Conservation (phyloP, 1,140 invertebrate species). For the Microplitis demolitor region DNA sequence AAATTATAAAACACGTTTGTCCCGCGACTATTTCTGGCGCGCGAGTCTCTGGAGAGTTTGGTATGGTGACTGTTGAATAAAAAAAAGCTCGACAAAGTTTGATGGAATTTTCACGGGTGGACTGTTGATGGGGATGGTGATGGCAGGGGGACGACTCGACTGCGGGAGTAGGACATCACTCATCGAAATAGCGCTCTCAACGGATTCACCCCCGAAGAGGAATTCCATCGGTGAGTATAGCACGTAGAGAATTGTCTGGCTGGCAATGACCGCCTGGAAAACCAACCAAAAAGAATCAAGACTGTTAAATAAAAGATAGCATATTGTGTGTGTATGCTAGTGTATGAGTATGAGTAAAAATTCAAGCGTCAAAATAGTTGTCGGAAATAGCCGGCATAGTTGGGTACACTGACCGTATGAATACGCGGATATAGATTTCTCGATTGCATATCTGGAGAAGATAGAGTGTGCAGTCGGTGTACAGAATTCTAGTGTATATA, state of each 20-base stretch:
- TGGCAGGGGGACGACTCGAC: no score
- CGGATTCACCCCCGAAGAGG: neutral
- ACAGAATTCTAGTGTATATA: neutral
- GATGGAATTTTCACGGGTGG: slow-evolving; percentile 21
- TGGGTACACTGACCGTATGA: neutral
- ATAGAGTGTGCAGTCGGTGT: no score
- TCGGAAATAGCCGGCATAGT: neutral
- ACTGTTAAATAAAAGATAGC: neutral
- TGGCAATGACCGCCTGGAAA: neutral
- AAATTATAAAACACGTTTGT: no score
- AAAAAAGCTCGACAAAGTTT: slow-evolving; percentile 22
- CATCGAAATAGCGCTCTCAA: slow-evolving; percentile 23
- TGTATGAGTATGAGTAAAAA: neutral
- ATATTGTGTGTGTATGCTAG: no score
- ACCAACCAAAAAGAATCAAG: neutral
- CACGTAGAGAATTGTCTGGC: neutral
- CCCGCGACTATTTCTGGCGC: no score
- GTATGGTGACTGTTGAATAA: neutral
- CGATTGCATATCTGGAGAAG: no score
- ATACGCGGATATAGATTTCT: no score
- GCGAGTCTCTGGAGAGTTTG: neutral
- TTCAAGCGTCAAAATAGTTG: neutral
- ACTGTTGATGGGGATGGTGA: neutral
- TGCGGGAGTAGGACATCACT: slow-evolving; percentile 6
- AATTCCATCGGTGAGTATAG: slow-evolving; percentile 23